Conservation (phyloP, 2,797 vertebrate genomes). For the Strix occidentalis region DNA sequence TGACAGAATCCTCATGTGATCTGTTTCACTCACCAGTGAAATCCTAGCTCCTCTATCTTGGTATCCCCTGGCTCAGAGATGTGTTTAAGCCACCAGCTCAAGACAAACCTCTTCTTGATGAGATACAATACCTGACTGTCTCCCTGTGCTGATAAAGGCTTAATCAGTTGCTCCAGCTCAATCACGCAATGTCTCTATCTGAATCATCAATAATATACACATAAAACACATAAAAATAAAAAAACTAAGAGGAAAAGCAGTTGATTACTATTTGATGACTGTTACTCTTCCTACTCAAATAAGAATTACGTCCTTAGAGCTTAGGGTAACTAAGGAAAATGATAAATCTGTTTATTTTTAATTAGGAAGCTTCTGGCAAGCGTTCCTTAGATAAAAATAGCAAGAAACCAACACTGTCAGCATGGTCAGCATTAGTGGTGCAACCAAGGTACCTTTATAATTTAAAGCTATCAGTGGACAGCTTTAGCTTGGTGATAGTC, state of each 20-base stretch:
- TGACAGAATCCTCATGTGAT: slow-evolving; percentile 84
- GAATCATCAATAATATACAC: background rate
- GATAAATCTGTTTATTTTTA: slow-evolving; percentile 71
- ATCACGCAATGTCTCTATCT: background rate
- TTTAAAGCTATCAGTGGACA: slow-evolving; percentile 56
- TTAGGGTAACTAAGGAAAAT: slow-evolving; percentile 17
- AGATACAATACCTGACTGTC: background rate
- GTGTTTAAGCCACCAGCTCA: background rate
- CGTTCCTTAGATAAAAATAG: background rate
- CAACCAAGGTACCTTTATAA: slow-evolving; percentile 6
- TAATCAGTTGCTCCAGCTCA: background rate
- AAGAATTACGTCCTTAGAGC: background rate
- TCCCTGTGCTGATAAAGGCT: background rate
- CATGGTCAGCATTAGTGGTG: background rate
- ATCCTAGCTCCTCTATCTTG: slow-evolving; percentile 73
- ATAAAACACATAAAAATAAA: background rate
- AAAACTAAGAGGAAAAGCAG: background rate
- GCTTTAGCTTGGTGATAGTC: background rate
- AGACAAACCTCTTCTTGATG: background rate
- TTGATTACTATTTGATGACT: background rate
- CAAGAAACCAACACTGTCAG: slow-evolving; percentile 35
- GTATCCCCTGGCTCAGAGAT: slow-evolving; percentile 42
- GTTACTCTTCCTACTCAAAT: background rate
- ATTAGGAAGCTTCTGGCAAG: slow-evolving; percentile 66
- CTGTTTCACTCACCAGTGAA: slow-evolving; percentile 79